Percentiles rank a stretch among this genome's conserved stretches.
Conservation (phyloP, 2,797 vertebrate genomes). For the Myripristis murdjan region DNA sequence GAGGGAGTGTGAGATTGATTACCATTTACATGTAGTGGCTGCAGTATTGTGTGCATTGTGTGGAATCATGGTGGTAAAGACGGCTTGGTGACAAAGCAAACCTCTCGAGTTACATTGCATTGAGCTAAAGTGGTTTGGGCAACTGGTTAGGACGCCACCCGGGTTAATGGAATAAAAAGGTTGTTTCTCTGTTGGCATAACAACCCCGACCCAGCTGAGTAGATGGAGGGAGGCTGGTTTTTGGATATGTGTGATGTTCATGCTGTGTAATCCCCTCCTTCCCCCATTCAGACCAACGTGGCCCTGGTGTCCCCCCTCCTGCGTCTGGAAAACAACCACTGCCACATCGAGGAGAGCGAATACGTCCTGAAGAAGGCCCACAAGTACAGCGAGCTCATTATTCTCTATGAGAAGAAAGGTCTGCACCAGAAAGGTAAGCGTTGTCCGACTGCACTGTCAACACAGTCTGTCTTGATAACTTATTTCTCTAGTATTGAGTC, state of each 20-base stretch:
- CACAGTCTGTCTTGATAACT: too few species aligned
- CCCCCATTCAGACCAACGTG: constrained; percentile 91
- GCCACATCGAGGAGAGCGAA: constrained; percentile 98
- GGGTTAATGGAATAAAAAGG: too few species aligned
- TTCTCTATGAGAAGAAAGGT: constrained; percentile 98
- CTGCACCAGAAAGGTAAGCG: constrained; percentile 96
- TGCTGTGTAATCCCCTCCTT: neutral
- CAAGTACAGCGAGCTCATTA: constrained; percentile 98
- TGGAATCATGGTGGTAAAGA: constrained; percentile 3
- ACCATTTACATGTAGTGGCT: neutral
- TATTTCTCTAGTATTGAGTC: too few species aligned
- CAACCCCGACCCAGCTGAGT: too few species aligned
- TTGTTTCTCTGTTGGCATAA: too few species aligned
- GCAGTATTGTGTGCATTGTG: neutral
- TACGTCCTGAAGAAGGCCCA: constrained; percentile 98
- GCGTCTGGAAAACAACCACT: constrained; percentile 98
- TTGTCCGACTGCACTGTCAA: too few species aligned
- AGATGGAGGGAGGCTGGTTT: neutral
- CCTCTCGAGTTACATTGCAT: neutral
- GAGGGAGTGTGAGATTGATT: neutral
- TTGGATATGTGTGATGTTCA: constrained; percentile 6
- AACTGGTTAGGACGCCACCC: too few species aligned
- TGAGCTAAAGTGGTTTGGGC: too few species aligned
- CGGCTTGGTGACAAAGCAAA: neutral
- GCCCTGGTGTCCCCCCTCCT: constrained; percentile 96